Conservation (phyloP, 1,140 invertebrate genomes). For the Ceratina calcarata region DNA sequence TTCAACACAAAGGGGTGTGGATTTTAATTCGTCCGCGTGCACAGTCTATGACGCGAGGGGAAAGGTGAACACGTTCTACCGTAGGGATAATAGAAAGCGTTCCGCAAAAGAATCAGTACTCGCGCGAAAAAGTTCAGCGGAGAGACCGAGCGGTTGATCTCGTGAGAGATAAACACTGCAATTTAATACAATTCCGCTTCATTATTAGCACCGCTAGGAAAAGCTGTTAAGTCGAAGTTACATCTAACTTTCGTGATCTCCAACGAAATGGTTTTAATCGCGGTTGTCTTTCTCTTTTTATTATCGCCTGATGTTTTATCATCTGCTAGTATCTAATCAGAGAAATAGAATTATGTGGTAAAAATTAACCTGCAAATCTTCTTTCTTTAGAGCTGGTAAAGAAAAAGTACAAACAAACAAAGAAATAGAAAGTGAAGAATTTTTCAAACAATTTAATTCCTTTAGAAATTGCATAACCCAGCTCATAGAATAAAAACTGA, state of each 20-base stretch:
- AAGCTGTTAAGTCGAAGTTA: conserved; percentile 35
- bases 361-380: too few relatives aligned
- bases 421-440: conserved; percentile 3
- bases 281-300: too few relatives aligned
- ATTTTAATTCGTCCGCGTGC: conserved; percentile 34
- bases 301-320: background rate
- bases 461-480: background rate
- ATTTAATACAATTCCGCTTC: conserved; percentile 52
- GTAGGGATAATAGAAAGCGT: conserved; percentile 31
- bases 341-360: background rate
- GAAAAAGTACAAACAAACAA: too few relatives aligned
- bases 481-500: too few relatives aligned
- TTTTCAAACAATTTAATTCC: conserved; percentile 13
- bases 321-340: background rate
- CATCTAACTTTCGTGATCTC: conserved; percentile 39
- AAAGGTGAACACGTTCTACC: background rate
- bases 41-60: background rate
- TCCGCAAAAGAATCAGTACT: conserved; percentile 1
- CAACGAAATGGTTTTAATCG: conserved; percentile 1
- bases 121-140: conserved; percentile 13
- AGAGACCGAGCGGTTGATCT: conserved; percentile 37
- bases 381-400: too few relatives aligned
- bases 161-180: conserved; percentile 53
- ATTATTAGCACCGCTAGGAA: conserved; percentile 22
- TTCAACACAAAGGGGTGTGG: conserved; percentile 18